phyloP scores from a whole-genome alignment of 2,797 vertebrate species.

The Gorsachius magnificus region DNA sequence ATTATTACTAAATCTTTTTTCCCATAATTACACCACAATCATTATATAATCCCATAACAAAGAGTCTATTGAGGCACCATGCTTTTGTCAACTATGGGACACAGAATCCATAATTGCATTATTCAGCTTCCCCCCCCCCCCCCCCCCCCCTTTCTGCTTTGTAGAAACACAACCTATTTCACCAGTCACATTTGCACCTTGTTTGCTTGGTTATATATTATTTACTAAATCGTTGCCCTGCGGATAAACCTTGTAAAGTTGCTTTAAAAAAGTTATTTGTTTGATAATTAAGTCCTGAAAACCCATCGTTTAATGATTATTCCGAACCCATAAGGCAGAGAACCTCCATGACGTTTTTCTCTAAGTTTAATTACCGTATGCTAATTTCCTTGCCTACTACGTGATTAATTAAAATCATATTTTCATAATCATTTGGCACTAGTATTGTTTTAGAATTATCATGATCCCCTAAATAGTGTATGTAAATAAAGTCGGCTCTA shows the following conservation, averaged over 20 bases:
- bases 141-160: conserved; percentile 62
- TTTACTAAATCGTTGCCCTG: conserved; percentile 68
- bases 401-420: conserved; percentile 92
- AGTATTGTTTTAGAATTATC: conserved; percentile 86
- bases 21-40: conserved; percentile 98
- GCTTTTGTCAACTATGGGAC: conserved; percentile 97
- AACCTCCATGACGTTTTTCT: conserved; percentile 81
- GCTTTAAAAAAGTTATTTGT: conserved; percentile 88
- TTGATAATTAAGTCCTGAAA: conserved; percentile 81
- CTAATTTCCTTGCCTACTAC: conserved; percentile 89
- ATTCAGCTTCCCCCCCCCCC: conserved; percentile 81
- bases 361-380: conserved; percentile 89
- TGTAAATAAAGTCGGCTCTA: conserved; percentile 88
- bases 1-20: conserved; percentile 92
- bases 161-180: conserved; percentile 86
- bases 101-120: conserved; percentile 97
- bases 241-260: conserved; percentile 84
- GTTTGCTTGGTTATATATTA: conserved; percentile 70
- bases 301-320: conserved; percentile 76
- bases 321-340: conserved; percentile 81
- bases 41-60: conserved; percentile 99
- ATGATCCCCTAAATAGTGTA: conserved; percentile 84
- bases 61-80: conserved; percentile 93
- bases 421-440: conserved; percentile 91
- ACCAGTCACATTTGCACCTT: conserved; percentile 78